Base-by-base conservation (phyloP, 2,888 invertebrate genomes). In the Synergus umbraculus region DNA sequence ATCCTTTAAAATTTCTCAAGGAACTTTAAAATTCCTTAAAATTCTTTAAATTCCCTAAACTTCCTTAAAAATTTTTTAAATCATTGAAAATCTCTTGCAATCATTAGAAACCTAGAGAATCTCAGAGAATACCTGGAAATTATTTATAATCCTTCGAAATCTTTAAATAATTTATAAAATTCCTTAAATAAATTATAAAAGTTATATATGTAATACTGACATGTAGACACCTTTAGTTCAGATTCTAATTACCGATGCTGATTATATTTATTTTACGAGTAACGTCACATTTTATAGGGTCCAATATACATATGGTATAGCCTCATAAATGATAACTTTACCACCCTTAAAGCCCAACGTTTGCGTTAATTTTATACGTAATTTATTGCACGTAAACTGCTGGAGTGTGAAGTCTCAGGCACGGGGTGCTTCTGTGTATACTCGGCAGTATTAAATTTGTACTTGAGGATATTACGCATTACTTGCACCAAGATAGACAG, bases 351-450 rank as follows among this genome's bases (percentile, higher is more conserved):
- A 49, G 10, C 37, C n/a, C 73, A 54, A 37, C 73, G 29, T 54
- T 73, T 54, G 49, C 73, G 73, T 73, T 73, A 73, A 73, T 73
- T 73, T 73, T 73, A 73, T 54, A 73, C 49, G 73, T 54, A 73
- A 73, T 73, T 73, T 73, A 73, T 73, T 73, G 54, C 73, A 37
- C 73, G 9, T 73, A 73, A 73, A 73, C 73, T 73, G 49, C 73
- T 73, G n/a, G 54, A 37, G 73, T 73, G 49, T 73, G 54, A 73
- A 54, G 54, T 73, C 73, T 73, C 73, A 73, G 73, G 73, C 49
- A 73, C 2, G 37, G n/a, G 15, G 49, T 69, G 69, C 46, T 69
- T 15, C 15, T 49, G 15, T 69, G 49, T 49, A 49, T 49, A 13
- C 22, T 15, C n/a, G 37, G 37, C n/a, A 73, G 73, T 73, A 73